phyloP scores from a whole-genome alignment of 2,888 invertebrate genomes.

The Andrena chrysosceles region DNA sequence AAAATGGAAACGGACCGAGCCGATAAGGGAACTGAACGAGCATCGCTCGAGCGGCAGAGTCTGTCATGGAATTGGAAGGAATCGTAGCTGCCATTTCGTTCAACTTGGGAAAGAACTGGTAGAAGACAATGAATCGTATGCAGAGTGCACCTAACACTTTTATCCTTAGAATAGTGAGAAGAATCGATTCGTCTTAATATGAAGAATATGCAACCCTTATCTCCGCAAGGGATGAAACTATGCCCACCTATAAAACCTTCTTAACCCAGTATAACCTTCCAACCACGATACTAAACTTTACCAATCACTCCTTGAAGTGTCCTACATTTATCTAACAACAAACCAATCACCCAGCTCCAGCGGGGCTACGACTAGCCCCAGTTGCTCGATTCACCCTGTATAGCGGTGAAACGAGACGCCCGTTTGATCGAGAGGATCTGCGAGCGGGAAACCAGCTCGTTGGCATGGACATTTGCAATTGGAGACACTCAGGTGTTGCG shows the following conservation, averaged over 20 bases:
- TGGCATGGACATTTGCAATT: slow-evolving; percentile 51
- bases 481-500: slow-evolving; percentile 59
- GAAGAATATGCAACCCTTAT: no score
- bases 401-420: slow-evolving; percentile 5
- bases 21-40: not conserved
- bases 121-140: not conserved
- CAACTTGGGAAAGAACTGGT: not conserved
- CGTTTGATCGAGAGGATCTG: slow-evolving; percentile 21
- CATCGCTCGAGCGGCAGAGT: not conserved
- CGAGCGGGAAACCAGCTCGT: slow-evolving; percentile 25
- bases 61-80: not conserved
- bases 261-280: no score
- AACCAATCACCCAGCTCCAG: not conserved
- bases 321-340: not conserved
- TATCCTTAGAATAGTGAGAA: no score
- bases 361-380: not conserved
- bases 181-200: no score
- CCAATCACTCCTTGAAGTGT: not conserved
- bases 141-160: not conserved
- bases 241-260: no score
- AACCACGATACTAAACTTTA: no score
- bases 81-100: not conserved
- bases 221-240: no score
- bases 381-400: not conserved
- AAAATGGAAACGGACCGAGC: slow-evolving; percentile 8